Percentiles rank a stretch among this genome's conserved stretches.
These are phyloP conservation scores for Pollenia labialis DNA, from an alignment of 2,888 invertebrate species.

Conservation along the genomic window DNA sequence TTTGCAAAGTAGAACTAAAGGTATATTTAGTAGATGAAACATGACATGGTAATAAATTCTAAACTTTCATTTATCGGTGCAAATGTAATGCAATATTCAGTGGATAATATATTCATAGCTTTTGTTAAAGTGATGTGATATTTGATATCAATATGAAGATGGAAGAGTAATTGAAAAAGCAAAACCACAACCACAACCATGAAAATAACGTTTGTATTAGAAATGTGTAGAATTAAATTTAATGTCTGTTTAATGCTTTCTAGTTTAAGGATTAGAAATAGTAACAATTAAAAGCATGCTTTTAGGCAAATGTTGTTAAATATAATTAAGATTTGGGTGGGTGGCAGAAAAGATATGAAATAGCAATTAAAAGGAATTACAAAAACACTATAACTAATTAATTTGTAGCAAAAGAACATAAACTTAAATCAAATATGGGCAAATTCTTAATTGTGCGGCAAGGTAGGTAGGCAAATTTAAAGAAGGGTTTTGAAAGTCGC, in stretches of 20 bases:
- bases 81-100: not conserved
- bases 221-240: conserved; percentile 31
- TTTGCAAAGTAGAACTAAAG: conserved; percentile 2
- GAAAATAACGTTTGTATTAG: conserved; percentile 48
- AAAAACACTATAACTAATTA: too few relatives aligned
- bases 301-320: not conserved
- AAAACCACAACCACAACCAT: conserved; percentile 15
- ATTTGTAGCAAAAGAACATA: too few relatives aligned
- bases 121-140: conserved; percentile 8
- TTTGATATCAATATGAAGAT: not conserved
- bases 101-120: conserved; percentile 33
- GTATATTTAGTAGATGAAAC: conserved; percentile 38
- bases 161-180: conserved; percentile 41
- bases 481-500: too few relatives aligned
- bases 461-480: too few relatives aligned
- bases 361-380: conserved; percentile 1
- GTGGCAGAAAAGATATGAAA: conserved; percentile 1
- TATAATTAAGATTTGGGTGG: not conserved
- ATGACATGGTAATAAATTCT: conserved; percentile 38
- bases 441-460: too few relatives aligned
- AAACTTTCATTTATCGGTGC: conserved; percentile 37
- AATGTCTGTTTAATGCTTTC: conserved; percentile 17
- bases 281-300: conserved; percentile 23
- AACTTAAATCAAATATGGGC: too few relatives aligned
- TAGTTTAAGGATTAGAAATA: conserved; percentile 27